Conservation (phyloP, 2,113 vertebrate genomes). For the Delphinapterus leucas region DNA sequence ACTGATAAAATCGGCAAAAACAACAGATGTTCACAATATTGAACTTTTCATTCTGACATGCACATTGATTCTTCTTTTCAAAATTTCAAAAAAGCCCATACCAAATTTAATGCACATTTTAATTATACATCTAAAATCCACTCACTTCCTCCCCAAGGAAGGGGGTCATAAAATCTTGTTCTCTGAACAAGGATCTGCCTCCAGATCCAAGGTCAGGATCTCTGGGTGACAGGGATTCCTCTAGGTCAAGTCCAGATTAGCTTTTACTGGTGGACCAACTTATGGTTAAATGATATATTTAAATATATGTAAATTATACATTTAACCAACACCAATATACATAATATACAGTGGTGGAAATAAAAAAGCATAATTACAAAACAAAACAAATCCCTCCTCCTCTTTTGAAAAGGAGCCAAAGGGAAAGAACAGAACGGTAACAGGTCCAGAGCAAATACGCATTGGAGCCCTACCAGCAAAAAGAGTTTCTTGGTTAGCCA, state of each 20-base stretch:
- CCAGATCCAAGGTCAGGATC: background rate
- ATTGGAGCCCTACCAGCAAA: rapidly evolving
- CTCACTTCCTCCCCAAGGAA: background rate
- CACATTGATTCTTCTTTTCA: background rate
- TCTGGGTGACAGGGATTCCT: background rate
- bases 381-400: background rate
- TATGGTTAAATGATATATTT: background rate
- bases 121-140: background rate
- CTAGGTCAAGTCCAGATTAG: background rate
- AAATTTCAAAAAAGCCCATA: constrained; percentile 1
- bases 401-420: background rate
- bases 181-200: background rate
- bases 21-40: background rate
- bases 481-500: background rate
- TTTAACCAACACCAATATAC: background rate
- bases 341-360: background rate
- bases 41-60: background rate
- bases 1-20: background rate
- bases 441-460: background rate
- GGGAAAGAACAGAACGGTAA: background rate
- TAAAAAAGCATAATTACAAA: background rate
- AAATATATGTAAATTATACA: background rate
- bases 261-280: background rate
- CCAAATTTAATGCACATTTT: background rate
- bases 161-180: background rate